Evolutionary conservation across 2,113 vertebrate genomes (phyloP), one percentile per base, ranked within the genome.

Genomic region (Callipepla californica): DNA sequence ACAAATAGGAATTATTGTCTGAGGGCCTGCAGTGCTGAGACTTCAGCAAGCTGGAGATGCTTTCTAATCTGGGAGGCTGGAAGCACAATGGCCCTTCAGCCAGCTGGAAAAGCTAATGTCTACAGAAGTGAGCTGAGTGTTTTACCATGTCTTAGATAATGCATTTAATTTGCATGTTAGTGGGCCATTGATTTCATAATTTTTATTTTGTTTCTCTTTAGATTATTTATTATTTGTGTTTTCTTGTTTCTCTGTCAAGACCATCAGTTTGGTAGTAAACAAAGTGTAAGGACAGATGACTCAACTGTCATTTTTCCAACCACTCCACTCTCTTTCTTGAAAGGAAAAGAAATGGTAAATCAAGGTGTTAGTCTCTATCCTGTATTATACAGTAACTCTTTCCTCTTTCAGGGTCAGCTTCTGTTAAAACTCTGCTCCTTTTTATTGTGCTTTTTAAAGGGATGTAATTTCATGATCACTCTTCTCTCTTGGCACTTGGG

Each of bases 241-340:
- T 94, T 88, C 40, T 34, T 75, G 75, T 90, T 96, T 85, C 66
- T 88, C 92, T 85, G 77, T 88, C 69, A 70, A 81, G 44, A 42
- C 32, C 38, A 42, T 75, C 25, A 48, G 8, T 22, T 25, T 42
- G 48, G 7, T 62, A 59, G 25, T 51, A 48, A 89, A 58, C 6
- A 7, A 28, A 65, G 22, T 63, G 32, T 63, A 10, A 73, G 30
- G 50, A 40, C 57, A 79, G 36, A 55, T 45, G 67, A 40, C 18
- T 80, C 19, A 50, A 8, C 36, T 53, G n/a, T 62, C 26, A 11
- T 16, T 57, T 65, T 79, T 58, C 55, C 26, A 68, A 11, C 55
- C 62, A 51, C 14, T 53, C 36, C 36, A 36, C 36, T 36, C 36
- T 36, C 36, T 36, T 36, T 36, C 36, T 76, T n/a, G 34, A 82